Percentiles rank a stretch among this genome's conserved stretches.
Conservation (phyloP, 1,140 invertebrate species). For the Zaprionus vittiger region DNA sequence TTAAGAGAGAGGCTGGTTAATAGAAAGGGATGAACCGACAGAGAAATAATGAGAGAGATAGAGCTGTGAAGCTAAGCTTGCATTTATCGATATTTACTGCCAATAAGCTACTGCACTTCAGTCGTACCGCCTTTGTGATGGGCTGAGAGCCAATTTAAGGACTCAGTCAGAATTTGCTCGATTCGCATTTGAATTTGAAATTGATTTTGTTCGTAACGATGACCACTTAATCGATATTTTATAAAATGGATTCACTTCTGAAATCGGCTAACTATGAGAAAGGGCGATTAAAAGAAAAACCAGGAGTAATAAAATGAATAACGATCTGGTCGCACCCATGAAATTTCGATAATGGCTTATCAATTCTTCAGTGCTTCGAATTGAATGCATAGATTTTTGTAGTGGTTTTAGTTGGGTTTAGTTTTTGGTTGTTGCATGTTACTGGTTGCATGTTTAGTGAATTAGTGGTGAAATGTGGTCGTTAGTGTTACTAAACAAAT, state of each 20-base stretch:
- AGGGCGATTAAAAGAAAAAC: slow-evolving; percentile 27
- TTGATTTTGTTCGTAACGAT: slow-evolving; percentile 69
- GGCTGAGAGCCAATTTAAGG: slow-evolving; percentile 44
- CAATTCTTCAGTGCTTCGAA: slow-evolving; percentile 50
- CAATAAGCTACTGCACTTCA: slow-evolving; percentile 31
- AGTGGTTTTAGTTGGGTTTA: slow-evolving; percentile 43
- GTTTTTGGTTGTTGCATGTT: slow-evolving; percentile 19
- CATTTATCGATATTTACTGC: slow-evolving; percentile 24
- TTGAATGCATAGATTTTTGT: slow-evolving; percentile 60
- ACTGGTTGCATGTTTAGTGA: slow-evolving; percentile 30
- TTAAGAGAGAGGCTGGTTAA: slow-evolving; percentile 15
- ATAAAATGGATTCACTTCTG: slow-evolving; percentile 62
- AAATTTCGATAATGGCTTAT: slow-evolving; percentile 84
- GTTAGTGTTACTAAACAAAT: slow-evolving; percentile 39
- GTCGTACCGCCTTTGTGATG: slow-evolving; percentile 20
- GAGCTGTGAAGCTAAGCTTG: slow-evolving; percentile 24
- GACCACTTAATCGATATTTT: slow-evolving; percentile 84
- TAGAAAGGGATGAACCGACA: slow-evolving; percentile 24
- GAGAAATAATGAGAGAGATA: slow-evolving; percentile 7
- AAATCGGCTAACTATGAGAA: slow-evolving; percentile 38
- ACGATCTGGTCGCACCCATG: slow-evolving; percentile 63
- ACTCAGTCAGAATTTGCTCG: slow-evolving; percentile 30
- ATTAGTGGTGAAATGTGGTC: slow-evolving; percentile 48
- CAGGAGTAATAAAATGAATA: slow-evolving; percentile 39
- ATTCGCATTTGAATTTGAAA: slow-evolving; percentile 34